Conservation (phyloP, 2,888 invertebrate species). For the Tenthredo amoena region DNA sequence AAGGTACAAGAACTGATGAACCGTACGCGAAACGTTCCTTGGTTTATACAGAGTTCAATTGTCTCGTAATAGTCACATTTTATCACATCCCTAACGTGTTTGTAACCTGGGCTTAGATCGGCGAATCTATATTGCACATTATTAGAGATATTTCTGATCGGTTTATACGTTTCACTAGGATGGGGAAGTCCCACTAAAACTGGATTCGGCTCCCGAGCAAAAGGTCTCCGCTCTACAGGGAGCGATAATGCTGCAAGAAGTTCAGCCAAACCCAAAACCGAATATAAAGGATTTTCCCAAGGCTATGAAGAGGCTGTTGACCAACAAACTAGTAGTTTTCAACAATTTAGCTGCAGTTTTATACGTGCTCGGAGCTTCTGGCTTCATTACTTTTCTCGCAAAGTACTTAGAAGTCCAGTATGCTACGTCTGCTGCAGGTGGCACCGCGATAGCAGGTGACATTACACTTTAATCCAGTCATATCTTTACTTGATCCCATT, state of each 20-base stretch:
- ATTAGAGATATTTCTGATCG: neutral
- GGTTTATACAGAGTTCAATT: neutral
- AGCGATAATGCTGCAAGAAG: neutral
- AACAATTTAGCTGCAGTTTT: conserved; percentile 85
- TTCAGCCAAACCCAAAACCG: conserved; percentile 65
- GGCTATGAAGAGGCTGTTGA: conserved; percentile 82
- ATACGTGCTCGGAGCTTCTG: conserved; percentile 83
- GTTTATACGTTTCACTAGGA: conserved; percentile 61
- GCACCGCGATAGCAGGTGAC: conserved; percentile 85
- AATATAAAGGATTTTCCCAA: conserved; percentile 80
- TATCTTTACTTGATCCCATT: neutral
- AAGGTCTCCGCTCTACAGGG: conserved; percentile 47
- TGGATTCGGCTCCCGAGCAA: conserved; percentile 60
- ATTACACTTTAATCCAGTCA: conserved; percentile 12
- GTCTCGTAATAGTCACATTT: neutral
- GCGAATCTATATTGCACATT: neutral
- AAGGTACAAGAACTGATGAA: conserved; percentile 58
- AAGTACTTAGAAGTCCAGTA: conserved; percentile 89
- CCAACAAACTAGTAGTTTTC: conserved; percentile 84
- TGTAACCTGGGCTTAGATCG: neutral
- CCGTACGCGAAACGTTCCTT: neutral
- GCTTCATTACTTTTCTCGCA: conserved; percentile 86
- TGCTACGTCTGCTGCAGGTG: conserved; percentile 82
- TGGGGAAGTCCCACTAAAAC: conserved; percentile 69
- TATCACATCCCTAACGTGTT: neutral